Conservation (phyloP, 2,888 invertebrate genomes). For the Lysandra coridon region DNA sequence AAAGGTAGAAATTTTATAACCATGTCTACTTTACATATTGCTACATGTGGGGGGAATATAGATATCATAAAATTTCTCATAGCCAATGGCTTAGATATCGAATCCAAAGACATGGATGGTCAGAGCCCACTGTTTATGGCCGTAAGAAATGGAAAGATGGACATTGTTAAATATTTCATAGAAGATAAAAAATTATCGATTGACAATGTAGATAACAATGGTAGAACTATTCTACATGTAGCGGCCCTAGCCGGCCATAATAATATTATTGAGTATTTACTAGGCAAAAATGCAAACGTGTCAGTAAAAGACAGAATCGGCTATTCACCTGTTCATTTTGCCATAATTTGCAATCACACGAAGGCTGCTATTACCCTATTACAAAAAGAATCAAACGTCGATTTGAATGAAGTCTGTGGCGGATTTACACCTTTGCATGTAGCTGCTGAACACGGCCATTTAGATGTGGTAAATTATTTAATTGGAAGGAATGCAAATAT, state of each 20-base stretch:
- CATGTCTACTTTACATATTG: conserved; percentile 17
- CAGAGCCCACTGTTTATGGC: conserved; percentile 4
- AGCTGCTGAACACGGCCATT: conserved; percentile 26
- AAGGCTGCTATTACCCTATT: neutral
- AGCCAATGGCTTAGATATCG: conserved; percentile 24
- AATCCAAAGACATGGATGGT: conserved; percentile 30
- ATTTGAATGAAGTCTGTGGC: neutral
- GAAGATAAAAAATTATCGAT: conserved; percentile 11
- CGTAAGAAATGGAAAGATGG: neutral
- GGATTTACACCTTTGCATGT: conserved; percentile 26
- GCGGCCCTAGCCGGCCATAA: conserved; percentile 13
- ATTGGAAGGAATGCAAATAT: conserved; percentile 11
- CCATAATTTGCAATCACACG: conserved; percentile 21
- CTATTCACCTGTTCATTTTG: conserved; percentile 4
- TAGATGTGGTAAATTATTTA: conserved; percentile 23
- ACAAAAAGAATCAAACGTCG: neutral
- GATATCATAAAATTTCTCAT: conserved; percentile 28
- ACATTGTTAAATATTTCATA: conserved; percentile 14
- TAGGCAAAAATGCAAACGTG: neutral
- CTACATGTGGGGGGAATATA: conserved; percentile 26
- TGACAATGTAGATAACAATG: neutral
- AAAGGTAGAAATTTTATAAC: conserved; percentile 7
- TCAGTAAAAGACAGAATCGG: neutral
- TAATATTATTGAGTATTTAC: conserved; percentile 12
- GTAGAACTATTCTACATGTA: neutral